Conservation (phyloP, 2,797 vertebrate genomes). For the Pelodytes ibericus region DNA sequence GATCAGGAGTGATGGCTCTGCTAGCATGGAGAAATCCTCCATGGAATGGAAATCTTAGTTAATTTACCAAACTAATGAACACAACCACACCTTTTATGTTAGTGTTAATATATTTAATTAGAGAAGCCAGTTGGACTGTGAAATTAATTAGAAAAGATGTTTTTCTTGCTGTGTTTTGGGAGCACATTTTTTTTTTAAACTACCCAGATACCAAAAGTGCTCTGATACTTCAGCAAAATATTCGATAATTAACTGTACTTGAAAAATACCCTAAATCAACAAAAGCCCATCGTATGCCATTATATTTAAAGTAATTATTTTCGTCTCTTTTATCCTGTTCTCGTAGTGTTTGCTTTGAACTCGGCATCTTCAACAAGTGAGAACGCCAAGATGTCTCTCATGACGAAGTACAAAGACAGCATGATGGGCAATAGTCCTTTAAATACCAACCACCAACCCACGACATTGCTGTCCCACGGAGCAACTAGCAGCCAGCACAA, state of each 20-base stretch:
- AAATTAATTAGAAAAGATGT: not conserved
- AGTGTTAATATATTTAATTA: conserved; percentile 34
- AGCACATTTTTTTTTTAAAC: not conserved
- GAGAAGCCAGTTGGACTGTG: not conserved
- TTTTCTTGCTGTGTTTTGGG: not conserved
- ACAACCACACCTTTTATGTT: conserved; percentile 25
- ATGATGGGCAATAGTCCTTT: conserved; percentile 96
- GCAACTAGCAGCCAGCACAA: conserved; percentile 92
- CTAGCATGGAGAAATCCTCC: not conserved
- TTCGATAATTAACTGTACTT: not conserved
- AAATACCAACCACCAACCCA: conserved; percentile 95
- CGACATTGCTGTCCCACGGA: conserved; percentile 91
- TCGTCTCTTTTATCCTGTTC: conserved; percentile 41
- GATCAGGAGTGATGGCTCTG: too few relatives aligned
- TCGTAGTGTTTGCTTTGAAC: conserved; percentile 60
- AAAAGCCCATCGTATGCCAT: not conserved
- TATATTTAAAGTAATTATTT: not conserved
- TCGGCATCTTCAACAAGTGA: conserved; percentile 81
- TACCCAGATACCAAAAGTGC: not conserved
- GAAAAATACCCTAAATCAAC: not conserved
- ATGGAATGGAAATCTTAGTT: not conserved
- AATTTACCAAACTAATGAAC: not conserved
- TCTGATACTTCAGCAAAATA: not conserved
- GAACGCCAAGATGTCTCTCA: conserved; percentile 93
- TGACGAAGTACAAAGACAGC: conserved; percentile 99